Base-by-base conservation (phyloP, 2,797 vertebrate species). In the Neosilurus hyrtlii region DNA sequence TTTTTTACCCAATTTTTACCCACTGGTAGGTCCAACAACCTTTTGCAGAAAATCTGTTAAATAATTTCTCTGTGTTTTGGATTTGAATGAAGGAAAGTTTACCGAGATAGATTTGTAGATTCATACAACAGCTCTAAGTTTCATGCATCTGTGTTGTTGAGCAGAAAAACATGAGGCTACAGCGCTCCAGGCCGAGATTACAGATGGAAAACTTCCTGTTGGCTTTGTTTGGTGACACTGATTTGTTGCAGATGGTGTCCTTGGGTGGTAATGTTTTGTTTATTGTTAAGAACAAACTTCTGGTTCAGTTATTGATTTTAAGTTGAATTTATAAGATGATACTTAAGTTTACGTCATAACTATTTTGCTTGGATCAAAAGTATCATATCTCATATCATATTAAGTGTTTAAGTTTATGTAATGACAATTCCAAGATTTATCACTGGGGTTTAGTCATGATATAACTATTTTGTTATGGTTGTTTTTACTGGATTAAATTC, bases 171-270 rank as follows among this genome's bases (percentile, higher is more conserved):
- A 37, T 11, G 20, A 37, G 54, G n/a, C n/a, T 30, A 61, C 20
- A 61, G 74, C 14, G 10, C 74, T 76, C 57, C 20, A 76, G 57
- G 11, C 35, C n/a, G 20, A 77, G 57, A 24, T 15, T 62, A 77
- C 57, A 76, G 12, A 76, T 24, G 12, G 56, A 78, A 52, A 2
- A 78, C 61, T 51, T 78, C 75, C 43, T 65, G 37, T 37, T 78
- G 22, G n/a, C 75, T 20, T 43, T 6, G 5, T 77, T 49, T 16
- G 18, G 26, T 74, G 26, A 74, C 73, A 63, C 59, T 63, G 75
- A 78, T 65, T 52, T 22, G 56, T 9, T 76, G 20, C 57, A 76
- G 56, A 76, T 76, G 74, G 22, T 26, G 22, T 12, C 1, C 51
- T 7, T 15, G 16, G 18, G 10, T 74, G 26, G 30, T 35, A 20